Conservation (phyloP, 2,888 invertebrate genomes). For the Harpagoxenus sublaevis region DNA sequence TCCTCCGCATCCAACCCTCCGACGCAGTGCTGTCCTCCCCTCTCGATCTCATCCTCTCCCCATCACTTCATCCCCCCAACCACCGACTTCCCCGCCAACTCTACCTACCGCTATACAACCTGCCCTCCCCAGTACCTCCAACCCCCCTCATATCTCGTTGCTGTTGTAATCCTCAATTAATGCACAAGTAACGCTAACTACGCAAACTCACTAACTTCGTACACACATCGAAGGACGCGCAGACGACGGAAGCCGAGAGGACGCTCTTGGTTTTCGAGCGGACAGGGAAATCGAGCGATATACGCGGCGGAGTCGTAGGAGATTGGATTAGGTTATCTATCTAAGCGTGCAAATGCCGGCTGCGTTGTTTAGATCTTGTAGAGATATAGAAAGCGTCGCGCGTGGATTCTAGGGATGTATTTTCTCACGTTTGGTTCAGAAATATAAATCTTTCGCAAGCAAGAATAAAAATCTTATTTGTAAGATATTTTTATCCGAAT, state of each 20-base stretch:
- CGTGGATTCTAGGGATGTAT: background rate
- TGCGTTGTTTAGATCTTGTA: constrained; percentile 55
- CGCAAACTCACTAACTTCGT: constrained; percentile 75
- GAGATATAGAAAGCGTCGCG: constrained; percentile 47
- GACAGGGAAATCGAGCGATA: constrained; percentile 55
- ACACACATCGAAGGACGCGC: constrained; percentile 67
- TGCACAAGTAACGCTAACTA: constrained; percentile 79
- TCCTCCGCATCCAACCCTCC: constrained; percentile 52
- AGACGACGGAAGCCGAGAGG: constrained; percentile 63
- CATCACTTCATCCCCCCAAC: constrained; percentile 20
- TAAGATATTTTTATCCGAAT: background rate
- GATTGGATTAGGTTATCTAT: constrained; percentile 67
- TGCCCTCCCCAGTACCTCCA: constrained; percentile 4
- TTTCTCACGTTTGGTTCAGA: background rate
- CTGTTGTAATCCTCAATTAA: constrained; percentile 81
- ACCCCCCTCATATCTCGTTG: constrained; percentile 71
- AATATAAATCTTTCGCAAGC: background rate
- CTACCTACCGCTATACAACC: constrained; percentile 44
- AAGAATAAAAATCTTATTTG: background rate
- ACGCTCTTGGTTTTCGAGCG: constrained; percentile 54
- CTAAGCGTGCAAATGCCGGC: constrained; percentile 51
- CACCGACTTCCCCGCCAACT: constrained; percentile 27
- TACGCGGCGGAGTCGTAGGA: constrained; percentile 19
- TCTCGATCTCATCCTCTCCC: constrained; percentile 6
- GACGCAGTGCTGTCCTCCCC: constrained; percentile 28